Conservation (phyloP, 2,888 invertebrate genomes). For the Rhaphigaster nebulosa region DNA sequence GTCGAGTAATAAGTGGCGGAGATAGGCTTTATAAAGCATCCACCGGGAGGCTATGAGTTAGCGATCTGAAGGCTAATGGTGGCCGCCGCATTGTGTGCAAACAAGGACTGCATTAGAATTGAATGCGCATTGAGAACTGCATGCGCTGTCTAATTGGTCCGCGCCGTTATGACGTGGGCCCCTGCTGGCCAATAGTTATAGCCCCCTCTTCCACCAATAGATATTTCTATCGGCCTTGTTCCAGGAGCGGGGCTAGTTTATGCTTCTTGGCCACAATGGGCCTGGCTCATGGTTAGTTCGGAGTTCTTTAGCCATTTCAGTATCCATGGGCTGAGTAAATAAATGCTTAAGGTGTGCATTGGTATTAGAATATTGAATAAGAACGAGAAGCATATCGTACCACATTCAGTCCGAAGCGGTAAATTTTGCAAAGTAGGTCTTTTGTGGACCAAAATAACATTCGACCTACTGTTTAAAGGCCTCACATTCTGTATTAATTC, state of each 20-base stretch:
- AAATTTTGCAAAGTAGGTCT: no score
- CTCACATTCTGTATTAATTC: no score
- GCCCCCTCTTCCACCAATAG: conserved; percentile 4
- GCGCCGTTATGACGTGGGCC: conserved; percentile 39
- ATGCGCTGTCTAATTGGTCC: conserved; percentile 47
- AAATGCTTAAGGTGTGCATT: background rate
- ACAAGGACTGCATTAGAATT: conserved; percentile 38
- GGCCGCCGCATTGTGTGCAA: conserved; percentile 33
- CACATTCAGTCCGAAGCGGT: no score
- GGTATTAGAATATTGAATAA: background rate
- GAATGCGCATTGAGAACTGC: conserved; percentile 47
- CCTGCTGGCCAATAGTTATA: conserved; percentile 9
- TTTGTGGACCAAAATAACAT: no score
- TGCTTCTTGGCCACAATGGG: conserved; percentile 1
- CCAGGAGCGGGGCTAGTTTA: background rate
- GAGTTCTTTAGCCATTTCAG: background rate
- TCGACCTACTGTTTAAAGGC: no score
- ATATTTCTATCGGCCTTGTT: conserved; percentile 40
- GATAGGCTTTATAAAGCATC: background rate
- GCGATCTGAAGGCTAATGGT: conserved; percentile 7
- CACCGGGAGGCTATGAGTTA: conserved; percentile 10
- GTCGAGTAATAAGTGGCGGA: background rate
- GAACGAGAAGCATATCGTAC: no score
- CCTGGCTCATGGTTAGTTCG: background rate
- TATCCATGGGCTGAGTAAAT: background rate